These are phyloP conservation scores for Clivina fossor DNA, from an alignment of 2,888 invertebrate genomes.

Conservation along the genomic window DNA sequence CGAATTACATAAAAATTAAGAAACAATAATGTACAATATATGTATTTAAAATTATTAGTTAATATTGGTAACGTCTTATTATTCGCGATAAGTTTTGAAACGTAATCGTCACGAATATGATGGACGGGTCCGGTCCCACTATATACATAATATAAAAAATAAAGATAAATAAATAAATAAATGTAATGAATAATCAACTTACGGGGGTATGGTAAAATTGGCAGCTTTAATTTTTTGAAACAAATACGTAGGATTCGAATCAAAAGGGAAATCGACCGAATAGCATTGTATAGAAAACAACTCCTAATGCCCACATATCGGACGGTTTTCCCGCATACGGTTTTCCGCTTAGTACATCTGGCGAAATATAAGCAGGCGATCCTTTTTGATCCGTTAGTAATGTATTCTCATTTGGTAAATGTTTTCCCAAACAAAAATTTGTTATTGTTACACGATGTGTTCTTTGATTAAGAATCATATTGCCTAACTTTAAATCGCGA, in stretches of 20 bases:
- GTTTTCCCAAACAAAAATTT: slow-evolving; percentile 77
- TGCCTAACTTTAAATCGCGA: slow-evolving; percentile 75
- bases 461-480: slow-evolving; percentile 71
- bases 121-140: too few relatives aligned
- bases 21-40: too few relatives aligned
- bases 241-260: slow-evolving; percentile 70
- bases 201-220: slow-evolving; percentile 74
- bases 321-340: slow-evolving; percentile 78
- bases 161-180: background rate
- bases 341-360: slow-evolving; percentile 74
- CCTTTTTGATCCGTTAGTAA: slow-evolving; percentile 74
- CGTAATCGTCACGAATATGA: too few relatives aligned
- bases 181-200: slow-evolving; percentile 48
- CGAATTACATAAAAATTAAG: too few relatives aligned
- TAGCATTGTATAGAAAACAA: slow-evolving; percentile 76
- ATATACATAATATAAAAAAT: background rate
- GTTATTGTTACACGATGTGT: slow-evolving; percentile 68
- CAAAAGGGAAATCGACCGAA: slow-evolving; percentile 83
- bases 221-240: slow-evolving; percentile 76
- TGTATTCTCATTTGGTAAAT: slow-evolving; percentile 71
- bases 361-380: slow-evolving; percentile 79
- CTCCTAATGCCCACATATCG: slow-evolving; percentile 82
- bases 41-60: too few relatives aligned
- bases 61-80: too few relatives aligned
- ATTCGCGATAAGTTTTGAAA: too few relatives aligned